These are phyloP conservation scores for Meandrina meandrites DNA, from an alignment of 92 coral and sea anemone genomes.

Conservation along the genomic window DNA sequence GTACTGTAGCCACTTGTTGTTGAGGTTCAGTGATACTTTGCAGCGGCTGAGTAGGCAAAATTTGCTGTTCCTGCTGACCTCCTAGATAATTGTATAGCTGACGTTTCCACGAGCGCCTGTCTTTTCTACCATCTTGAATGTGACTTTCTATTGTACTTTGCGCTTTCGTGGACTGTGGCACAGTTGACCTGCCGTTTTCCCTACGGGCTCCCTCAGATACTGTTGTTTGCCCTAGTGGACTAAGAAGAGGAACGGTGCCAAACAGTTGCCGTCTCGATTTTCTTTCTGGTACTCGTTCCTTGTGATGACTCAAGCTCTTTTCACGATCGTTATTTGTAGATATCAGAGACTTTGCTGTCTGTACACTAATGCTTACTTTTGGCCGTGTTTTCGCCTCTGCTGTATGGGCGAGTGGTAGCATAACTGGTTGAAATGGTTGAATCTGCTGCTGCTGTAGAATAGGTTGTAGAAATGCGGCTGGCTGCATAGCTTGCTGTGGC, in stretches of 20 bases:
- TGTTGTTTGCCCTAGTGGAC: conserved; percentile 51
- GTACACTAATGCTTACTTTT: conserved; percentile 66
- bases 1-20: conserved; percentile 41
- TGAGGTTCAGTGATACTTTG: conserved; percentile 31
- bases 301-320: neutral
- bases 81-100: conserved; percentile 51
- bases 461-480: conserved; percentile 20
- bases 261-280: conserved; percentile 78
- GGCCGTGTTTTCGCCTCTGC: conserved; percentile 24
- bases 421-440: conserved; percentile 18
- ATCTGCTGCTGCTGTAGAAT: conserved; percentile 43
- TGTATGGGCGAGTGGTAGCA: conserved; percentile 17
- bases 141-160: conserved; percentile 3
- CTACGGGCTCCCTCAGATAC: conserved; percentile 9
- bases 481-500: conserved; percentile 5
- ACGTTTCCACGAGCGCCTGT: conserved; percentile 33
- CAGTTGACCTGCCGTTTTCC: conserved; percentile 51
- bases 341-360: conserved; percentile 66
- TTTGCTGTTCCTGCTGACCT: conserved; percentile 55
- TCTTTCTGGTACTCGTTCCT: neutral
- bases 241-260: conserved; percentile 86
- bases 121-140: neutral
- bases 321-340: conserved; percentile 24
- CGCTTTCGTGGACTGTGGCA: conserved; percentile 34
- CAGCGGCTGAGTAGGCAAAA: conserved; percentile 13